Conservation (phyloP, 2,797 vertebrate species). For the Epinephelus malabaricus region DNA sequence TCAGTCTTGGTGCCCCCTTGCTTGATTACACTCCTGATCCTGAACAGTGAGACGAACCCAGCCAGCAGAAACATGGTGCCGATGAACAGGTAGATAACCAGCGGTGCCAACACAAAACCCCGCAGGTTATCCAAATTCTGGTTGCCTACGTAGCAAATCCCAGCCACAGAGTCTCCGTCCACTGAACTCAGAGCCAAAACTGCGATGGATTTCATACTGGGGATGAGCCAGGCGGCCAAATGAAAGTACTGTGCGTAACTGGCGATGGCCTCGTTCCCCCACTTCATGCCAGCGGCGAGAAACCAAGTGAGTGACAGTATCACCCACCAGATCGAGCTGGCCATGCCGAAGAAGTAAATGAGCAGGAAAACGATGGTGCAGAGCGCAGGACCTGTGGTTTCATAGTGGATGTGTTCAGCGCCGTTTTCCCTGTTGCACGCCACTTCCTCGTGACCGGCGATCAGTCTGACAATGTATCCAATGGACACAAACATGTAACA, state of each 20-base stretch:
- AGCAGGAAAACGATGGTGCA: constrained; percentile 92
- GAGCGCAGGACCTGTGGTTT: constrained; percentile 90
- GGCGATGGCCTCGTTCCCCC: constrained; percentile 93
- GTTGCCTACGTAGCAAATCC: constrained; percentile 93
- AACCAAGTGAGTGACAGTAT: constrained; percentile 94
- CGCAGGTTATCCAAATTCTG: constrained; percentile 91
- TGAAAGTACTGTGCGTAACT: constrained; percentile 93
- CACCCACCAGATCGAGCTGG: constrained; percentile 94
- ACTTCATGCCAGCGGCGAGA: constrained; percentile 92
- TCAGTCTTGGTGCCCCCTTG: constrained; percentile 96
- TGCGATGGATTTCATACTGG: constrained; percentile 90
- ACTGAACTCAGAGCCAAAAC: constrained; percentile 92
- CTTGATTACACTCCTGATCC: constrained; percentile 94
- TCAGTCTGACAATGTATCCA: constrained; percentile 91
- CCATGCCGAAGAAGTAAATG: constrained; percentile 94
- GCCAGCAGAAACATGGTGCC: constrained; percentile 94
- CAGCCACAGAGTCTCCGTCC: constrained; percentile 91
- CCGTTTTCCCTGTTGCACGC: constrained; percentile 88
- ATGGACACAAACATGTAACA: constrained; percentile 94
- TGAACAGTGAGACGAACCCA: constrained; percentile 93
- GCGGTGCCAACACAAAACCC: constrained; percentile 90
- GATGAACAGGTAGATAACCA: constrained; percentile 94
- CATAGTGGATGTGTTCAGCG: constrained; percentile 89
- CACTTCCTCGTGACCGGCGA: constrained; percentile 92
- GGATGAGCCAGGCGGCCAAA: constrained; percentile 92